A percentile compares a stretch with the other conserved stretches of the same genome.
Evolutionary conservation across 2,888 invertebrate species (phyloP).

Genomic region (Sarcophaga caerulescens): DNA sequence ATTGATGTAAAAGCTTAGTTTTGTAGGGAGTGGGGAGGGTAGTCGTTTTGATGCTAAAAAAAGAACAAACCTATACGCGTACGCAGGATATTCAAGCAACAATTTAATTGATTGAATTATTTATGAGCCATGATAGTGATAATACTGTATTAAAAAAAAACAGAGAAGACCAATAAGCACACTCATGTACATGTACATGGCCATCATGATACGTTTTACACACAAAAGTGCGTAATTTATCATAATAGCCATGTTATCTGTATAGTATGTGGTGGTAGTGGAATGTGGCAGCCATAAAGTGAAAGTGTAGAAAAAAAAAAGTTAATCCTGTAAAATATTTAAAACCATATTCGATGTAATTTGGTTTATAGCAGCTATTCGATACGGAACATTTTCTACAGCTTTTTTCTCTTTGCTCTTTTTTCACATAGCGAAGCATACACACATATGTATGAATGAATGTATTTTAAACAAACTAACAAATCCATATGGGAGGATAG

Average conservation of each 20-base stretch:
- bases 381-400: constrained; percentile 11
- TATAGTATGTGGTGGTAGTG: not conserved
- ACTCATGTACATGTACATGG: not conserved
- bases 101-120: constrained; percentile 58
- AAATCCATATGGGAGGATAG: not conserved
- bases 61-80: not conserved
- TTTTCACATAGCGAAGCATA: not conserved
- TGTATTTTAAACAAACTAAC: constrained; percentile 8
- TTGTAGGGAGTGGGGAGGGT: not conserved
- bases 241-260: constrained; percentile 1
- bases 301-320: constrained; percentile 5
- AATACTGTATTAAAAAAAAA: constrained; percentile 23
- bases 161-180: not conserved
- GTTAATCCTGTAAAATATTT: constrained; percentile 46
- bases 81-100: constrained; percentile 32
- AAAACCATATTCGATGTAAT: constrained; percentile 43
- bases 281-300: not conserved
- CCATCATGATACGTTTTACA: not conserved
- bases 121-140: constrained; percentile 63
- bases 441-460: not conserved
- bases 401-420: not conserved
- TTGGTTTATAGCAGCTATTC: constrained; percentile 46
- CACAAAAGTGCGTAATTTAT: constrained; percentile 41
- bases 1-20: constrained; percentile 55
- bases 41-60: not conserved